A percentile compares a stretch with the other conserved stretches of the same genome.
Evolutionary conservation across 2,797 vertebrate species (phyloP).

Genomic region (Arrhamphus sclerolepis): DNA sequence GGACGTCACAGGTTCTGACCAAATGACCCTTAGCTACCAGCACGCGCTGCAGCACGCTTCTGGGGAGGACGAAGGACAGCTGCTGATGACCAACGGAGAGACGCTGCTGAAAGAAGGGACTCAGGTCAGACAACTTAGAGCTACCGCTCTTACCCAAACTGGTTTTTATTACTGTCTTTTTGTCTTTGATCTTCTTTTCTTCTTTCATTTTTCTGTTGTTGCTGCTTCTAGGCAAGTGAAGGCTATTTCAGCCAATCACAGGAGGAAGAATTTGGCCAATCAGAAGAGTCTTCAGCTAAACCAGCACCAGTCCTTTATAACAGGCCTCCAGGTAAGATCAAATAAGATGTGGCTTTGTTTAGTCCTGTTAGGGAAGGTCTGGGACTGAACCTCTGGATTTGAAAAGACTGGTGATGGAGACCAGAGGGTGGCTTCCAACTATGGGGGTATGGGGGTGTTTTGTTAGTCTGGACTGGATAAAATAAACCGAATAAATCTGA

Average conservation of each 20-base stretch:
- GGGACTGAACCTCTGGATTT: no score
- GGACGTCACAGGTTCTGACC: constrained; percentile 78
- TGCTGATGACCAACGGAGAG: constrained; percentile 95
- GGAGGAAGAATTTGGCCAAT: constrained; percentile 91
- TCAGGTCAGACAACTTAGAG: constrained; percentile 80
- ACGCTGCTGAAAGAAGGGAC: constrained; percentile 91
- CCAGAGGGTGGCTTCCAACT: no score
- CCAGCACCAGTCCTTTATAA: constrained; percentile 91
- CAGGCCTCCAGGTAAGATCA: constrained; percentile 91
- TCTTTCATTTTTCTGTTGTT: not conserved
- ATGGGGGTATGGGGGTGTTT: no score
- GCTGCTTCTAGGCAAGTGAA: constrained; percentile 84
- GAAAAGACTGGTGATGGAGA: no score
- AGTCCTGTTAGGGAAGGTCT: no score
- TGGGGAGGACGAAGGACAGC: constrained; percentile 78
- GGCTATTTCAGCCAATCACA: constrained; percentile 95
- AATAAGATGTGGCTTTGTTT: not conserved
- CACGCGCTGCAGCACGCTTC: constrained; percentile 84
- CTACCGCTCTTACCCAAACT: no score
- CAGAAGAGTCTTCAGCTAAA: constrained; percentile 91
- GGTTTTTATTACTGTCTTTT: not conserved
- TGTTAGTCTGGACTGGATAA: no score
- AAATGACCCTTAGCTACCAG: constrained; percentile 89
- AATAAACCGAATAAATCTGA: no score
- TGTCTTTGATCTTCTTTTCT: not conserved